These are phyloP conservation scores for Eptatretus burgeri DNA, from an alignment of 2,113 vertebrate species.

Conservation along the genomic window DNA sequence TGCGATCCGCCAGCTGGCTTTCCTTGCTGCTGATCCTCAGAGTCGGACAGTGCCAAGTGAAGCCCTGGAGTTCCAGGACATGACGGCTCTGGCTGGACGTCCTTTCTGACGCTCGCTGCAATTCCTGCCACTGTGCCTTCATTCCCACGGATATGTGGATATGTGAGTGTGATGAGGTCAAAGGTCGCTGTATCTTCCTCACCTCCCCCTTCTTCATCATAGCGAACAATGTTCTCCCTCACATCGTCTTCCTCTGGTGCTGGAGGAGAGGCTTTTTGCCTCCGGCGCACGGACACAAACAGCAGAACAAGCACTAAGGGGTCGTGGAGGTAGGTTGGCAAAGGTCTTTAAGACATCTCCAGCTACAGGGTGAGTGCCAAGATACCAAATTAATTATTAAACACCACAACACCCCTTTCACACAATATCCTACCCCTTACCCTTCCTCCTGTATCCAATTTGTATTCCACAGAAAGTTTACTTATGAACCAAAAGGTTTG, in stretches of 20 bases:
- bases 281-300: conserved; percentile 35
- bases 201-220: conserved; percentile 47
- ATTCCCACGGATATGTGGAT: conserved; percentile 14
- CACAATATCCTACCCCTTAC: no score
- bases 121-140: not conserved
- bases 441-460: no score
- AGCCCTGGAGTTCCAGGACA: not conserved
- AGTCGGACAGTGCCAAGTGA: conserved; percentile 13
- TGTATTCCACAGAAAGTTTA: no score
- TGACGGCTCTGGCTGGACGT: not conserved
- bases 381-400: no score
- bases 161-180: conserved; percentile 51
- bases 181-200: conserved; percentile 63
- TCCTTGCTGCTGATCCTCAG: conserved; percentile 25
- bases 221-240: conserved; percentile 58
- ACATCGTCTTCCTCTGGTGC: conserved; percentile 52
- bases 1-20: conserved; percentile 16
- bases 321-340: conserved; percentile 16
- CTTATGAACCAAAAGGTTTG: no score
- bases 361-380: no score
- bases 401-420: no score
- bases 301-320: conserved; percentile 19
- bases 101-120: not conserved
- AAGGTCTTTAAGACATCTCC: not conserved
- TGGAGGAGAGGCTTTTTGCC: conserved; percentile 40